Conservation (phyloP, 2,797 vertebrate genomes). For the Acanthurus tractus region DNA sequence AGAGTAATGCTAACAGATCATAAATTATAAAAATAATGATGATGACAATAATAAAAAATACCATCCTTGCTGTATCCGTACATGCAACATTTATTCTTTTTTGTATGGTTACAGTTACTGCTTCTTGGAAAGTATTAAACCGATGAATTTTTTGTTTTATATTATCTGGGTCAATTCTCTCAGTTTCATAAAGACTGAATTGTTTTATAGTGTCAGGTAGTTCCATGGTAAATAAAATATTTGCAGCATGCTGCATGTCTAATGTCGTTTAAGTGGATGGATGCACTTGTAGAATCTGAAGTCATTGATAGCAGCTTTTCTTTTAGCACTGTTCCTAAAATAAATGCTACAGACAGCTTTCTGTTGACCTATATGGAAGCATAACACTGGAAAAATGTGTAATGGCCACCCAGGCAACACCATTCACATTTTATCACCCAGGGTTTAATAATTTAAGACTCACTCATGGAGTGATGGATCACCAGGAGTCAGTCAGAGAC, state of each 20-base stretch:
- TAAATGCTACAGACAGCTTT: constrained; percentile 38
- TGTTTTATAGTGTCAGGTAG: background rate
- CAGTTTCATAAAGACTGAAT: background rate
- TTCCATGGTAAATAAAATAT: constrained; percentile 15
- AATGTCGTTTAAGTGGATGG: constrained; percentile 19
- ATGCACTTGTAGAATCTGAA: constrained; percentile 37
- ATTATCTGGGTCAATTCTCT: background rate
- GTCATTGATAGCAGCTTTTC: constrained; percentile 26
- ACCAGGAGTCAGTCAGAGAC: constrained; percentile 26
- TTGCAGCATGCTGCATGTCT: background rate
- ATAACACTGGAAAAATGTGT: constrained; percentile 56
- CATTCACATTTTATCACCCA: constrained; percentile 74
- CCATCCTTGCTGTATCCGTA: too few species aligned
- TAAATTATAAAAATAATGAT: too few species aligned
- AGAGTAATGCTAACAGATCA: too few species aligned
- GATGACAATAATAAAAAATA: too few species aligned
- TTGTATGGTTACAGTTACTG: too few species aligned
- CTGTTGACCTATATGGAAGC: constrained; percentile 39
- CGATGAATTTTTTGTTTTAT: background rate
- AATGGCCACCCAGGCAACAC: constrained; percentile 61
- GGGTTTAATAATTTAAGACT: constrained; percentile 72
- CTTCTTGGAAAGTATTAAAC: too few species aligned
- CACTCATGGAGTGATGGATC: constrained; percentile 39
- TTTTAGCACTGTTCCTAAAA: constrained; percentile 37
- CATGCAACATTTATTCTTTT: too few species aligned